Base-by-base conservation (phyloP, 2,797 vertebrate genomes). In the Spinus pinus region DNA sequence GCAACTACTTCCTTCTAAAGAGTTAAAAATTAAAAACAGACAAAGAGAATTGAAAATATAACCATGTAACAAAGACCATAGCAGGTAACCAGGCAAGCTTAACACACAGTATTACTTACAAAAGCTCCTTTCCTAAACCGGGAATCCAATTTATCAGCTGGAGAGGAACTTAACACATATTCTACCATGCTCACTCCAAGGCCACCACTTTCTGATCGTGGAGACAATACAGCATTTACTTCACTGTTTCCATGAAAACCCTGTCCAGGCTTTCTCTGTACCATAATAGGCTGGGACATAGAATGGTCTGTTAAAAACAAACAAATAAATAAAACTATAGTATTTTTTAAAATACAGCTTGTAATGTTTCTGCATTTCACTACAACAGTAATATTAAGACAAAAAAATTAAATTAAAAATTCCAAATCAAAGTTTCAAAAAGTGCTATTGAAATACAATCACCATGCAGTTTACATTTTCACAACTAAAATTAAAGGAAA, bases 181-280 rank as follows among this genome's bases (percentile, higher is more conserved):
- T 99, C 99, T 98, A 99, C 99, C 99, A 99, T 99, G 98, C 99
- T 99, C 97, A 99, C 99, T 67, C 99, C 99, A 57, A 99, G 98
- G 88, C 99, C 99, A 88, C 99, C 99, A 90, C 99, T 99, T 98
- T 99, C 99, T 91, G 99, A 99, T 96, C 99, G 98, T 91, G 99
- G 99, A 94, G 99, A 99, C 96, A 99, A 98, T 90, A 99, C 98
- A 82, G 99, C 99, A 98, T 98, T 99, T 97, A 99, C 98, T 97
- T 99, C 99, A 96, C 98, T 99, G 96, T 99, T 99, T 96, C 99
- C 99, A 96, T 99, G 99, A 98, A 99, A 99, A 98, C 99, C 98
- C 98, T 99, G 99, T 96, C 99, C 99, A 97, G 99, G 99, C 97
- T 99, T 98, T 96, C 99, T 98, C 98, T 99, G 99, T 96, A 99